Percentiles rank a stretch among this genome's conserved stretches.
Conservation (phyloP, 1,140 invertebrate species). For the Drosophila pruinosa region DNA sequence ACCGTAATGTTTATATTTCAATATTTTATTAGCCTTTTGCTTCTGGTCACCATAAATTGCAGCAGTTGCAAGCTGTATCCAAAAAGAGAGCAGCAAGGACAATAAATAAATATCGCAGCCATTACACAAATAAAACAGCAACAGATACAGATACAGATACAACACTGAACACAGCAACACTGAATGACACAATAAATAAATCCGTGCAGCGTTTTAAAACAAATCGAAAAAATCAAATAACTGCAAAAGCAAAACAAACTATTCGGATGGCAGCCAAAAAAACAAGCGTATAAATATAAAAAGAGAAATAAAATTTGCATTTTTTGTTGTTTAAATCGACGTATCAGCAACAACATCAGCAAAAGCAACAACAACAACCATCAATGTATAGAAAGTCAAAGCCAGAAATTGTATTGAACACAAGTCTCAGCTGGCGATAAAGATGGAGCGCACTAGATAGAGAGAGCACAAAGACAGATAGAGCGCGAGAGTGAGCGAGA, state of each 20-base stretch:
- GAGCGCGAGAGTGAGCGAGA: not conserved
- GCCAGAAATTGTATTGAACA: constrained; percentile 68
- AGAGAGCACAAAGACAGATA: not conserved
- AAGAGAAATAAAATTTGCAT: constrained; percentile 76
- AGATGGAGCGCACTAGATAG: constrained; percentile 3
- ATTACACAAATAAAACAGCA: constrained; percentile 32
- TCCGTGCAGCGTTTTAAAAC: constrained; percentile 71
- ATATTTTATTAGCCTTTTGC: constrained; percentile 66
- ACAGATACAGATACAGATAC: constrained; percentile 32
- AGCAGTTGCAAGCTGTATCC: constrained; percentile 51
- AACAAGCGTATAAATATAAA: constrained; percentile 37
- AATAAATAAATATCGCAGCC: constrained; percentile 62
- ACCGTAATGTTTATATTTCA: constrained; percentile 70
- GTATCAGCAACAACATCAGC: constrained; percentile 57
- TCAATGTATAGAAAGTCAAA: constrained; percentile 55
- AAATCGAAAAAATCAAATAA: constrained; percentile 50
- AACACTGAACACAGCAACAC: constrained; percentile 23
- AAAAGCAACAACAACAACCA: constrained; percentile 33
- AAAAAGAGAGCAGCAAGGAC: constrained; percentile 40
- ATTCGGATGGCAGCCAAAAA: constrained; percentile 24
- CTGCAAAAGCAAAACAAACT: constrained; percentile 22
- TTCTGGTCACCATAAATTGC: constrained; percentile 60
- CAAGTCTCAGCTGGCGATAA: constrained; percentile 46
- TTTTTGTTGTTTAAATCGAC: constrained; percentile 58
- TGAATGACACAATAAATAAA: constrained; percentile 76